phyloP scores from a whole-genome alignment of 2,888 invertebrate genomes.

The Odontomyia ornata region DNA sequence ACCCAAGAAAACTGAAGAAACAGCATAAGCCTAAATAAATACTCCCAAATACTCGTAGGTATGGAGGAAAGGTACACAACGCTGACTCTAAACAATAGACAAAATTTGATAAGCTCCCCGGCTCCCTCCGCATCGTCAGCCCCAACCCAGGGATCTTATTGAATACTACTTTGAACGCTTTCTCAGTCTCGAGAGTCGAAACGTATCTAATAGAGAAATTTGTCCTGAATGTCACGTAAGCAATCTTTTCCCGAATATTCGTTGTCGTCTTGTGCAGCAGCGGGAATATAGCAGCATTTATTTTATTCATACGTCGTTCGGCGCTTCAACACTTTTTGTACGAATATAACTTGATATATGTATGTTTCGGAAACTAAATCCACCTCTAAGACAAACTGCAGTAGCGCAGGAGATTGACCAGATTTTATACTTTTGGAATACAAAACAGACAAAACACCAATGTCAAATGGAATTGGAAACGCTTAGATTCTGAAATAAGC shows the following conservation, averaged over 20 bases:
- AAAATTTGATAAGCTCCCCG: constrained; percentile 22
- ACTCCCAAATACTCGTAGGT: constrained; percentile 15
- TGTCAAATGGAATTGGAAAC: not conserved
- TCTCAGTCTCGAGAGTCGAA: not conserved
- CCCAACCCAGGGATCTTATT: not conserved
- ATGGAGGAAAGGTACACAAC: constrained; percentile 3
- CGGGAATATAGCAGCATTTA: constrained; percentile 21
- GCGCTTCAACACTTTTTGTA: constrained; percentile 24
- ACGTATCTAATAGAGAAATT: constrained; percentile 49
- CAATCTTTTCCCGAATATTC: constrained; percentile 48
- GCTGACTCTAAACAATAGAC: constrained; percentile 29
- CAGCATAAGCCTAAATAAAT: constrained; percentile 38
- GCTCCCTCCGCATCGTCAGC: not conserved
- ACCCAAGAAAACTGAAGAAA: constrained; percentile 5
- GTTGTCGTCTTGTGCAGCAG: not conserved
- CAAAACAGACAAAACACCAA: constrained; percentile 21
- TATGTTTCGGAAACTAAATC: constrained; percentile 26
- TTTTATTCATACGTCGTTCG: constrained; percentile 42
- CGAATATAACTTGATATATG: not conserved
- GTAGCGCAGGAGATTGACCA: constrained; percentile 11
- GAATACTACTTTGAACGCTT: constrained; percentile 35
- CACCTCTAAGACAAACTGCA: constrained; percentile 30
- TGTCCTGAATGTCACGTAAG: constrained; percentile 50
- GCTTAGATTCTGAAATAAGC: not conserved
- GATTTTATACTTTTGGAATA: constrained; percentile 30